A percentile compares a stretch with the other conserved stretches of the same genome.
Conservation (phyloP, 2,888 invertebrate genomes). For the Archips xylosteana region DNA sequence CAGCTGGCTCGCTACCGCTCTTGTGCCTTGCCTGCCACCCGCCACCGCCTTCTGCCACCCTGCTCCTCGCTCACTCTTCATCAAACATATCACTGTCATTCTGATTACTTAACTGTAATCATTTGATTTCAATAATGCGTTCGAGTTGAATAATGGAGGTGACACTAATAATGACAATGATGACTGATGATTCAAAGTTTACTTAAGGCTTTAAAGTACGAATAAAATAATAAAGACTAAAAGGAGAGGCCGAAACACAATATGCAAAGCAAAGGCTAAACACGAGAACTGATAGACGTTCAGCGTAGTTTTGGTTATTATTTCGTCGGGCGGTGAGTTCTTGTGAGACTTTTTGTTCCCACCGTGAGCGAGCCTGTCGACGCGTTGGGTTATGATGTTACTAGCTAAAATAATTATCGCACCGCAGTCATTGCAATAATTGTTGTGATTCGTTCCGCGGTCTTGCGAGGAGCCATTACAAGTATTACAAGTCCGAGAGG, state of each 20-base stretch:
- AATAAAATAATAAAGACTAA: slow-evolving; percentile 17
- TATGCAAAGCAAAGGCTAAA: slow-evolving; percentile 8
- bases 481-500: slow-evolving; percentile 51
- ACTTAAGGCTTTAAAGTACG: slow-evolving; percentile 4
- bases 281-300: slow-evolving; percentile 21
- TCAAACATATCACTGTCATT: slow-evolving; percentile 15
- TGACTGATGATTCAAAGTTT: neutral
- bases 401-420: slow-evolving; percentile 57
- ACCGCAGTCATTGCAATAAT: slow-evolving; percentile 59
- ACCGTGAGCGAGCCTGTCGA: slow-evolving; percentile 42
- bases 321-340: slow-evolving; percentile 25
- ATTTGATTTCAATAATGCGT: slow-evolving; percentile 7
- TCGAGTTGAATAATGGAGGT: slow-evolving; percentile 12
- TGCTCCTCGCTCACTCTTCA: slow-evolving; percentile 51
- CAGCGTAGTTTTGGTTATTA: slow-evolving; percentile 26
- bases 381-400: slow-evolving; percentile 45
- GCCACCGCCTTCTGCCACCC: slow-evolving; percentile 61
- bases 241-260: slow-evolving; percentile 14
- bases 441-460: slow-evolving; percentile 67
- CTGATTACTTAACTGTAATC: slow-evolving; percentile 4
- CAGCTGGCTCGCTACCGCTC: slow-evolving; percentile 61
- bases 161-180: slow-evolving; percentile 7
- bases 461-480: slow-evolving; percentile 49
- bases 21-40: slow-evolving; percentile 37
- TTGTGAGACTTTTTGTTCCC: slow-evolving; percentile 40